phyloP scores from a whole-genome alignment of 2,888 invertebrate genomes.

The Drosophila anomelani region DNA sequence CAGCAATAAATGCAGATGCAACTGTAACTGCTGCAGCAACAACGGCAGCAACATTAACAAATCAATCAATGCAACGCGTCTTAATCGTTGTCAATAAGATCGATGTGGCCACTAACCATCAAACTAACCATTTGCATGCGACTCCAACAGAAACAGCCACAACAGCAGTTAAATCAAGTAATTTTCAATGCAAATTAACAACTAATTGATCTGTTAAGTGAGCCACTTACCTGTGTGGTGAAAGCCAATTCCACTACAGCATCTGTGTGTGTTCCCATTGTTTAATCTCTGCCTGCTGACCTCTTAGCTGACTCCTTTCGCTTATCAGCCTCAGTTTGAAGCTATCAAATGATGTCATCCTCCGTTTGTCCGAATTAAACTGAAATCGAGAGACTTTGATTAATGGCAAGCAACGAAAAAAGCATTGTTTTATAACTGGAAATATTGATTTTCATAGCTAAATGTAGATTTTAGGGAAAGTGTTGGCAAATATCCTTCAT shows the following conservation, averaged over 20 bases:
- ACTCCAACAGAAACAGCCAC: constrained; percentile 35
- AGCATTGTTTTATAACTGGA: neutral
- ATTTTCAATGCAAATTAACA: constrained; percentile 45
- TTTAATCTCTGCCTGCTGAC: constrained; percentile 26
- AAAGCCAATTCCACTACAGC: constrained; percentile 30
- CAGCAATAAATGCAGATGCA: constrained; percentile 17
- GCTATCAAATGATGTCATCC: constrained; percentile 27
- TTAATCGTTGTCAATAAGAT: constrained; percentile 73
- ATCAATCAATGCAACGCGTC: constrained; percentile 48
- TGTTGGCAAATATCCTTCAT: neutral
- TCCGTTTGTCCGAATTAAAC: constrained; percentile 8
- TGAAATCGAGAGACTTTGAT: constrained; percentile 3
- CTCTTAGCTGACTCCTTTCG: constrained; percentile 12
- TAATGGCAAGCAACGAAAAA: neutral
- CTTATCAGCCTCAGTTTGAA: constrained; percentile 27
- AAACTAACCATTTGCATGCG: constrained; percentile 68
- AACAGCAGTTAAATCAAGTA: constrained; percentile 60
- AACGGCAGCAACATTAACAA: constrained; percentile 25
- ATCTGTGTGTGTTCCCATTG: constrained; percentile 22
- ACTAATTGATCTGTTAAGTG: constrained; percentile 35
- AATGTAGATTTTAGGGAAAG: neutral
- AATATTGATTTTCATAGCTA: neutral
- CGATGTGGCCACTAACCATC: constrained; percentile 52
- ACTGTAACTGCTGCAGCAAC: constrained; percentile 19
- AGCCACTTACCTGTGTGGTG: constrained; percentile 17